phyloP scores from a whole-genome alignment of 2,888 invertebrate species.

The Athetis lepigone region DNA sequence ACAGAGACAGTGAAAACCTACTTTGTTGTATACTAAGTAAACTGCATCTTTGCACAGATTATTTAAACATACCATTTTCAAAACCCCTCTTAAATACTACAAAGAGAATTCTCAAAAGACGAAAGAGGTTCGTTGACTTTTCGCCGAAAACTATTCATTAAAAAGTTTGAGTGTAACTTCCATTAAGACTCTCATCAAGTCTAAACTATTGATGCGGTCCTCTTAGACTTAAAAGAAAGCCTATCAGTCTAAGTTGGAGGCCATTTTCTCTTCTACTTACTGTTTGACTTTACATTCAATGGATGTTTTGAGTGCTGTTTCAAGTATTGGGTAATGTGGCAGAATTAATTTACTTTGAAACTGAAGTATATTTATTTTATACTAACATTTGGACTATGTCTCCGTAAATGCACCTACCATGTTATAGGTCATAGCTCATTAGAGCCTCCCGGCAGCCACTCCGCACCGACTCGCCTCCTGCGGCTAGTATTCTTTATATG shows the following conservation, averaged over 20 bases:
- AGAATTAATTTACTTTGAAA: too few relatives aligned
- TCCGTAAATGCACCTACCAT: too few relatives aligned
- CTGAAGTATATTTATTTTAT: too few relatives aligned
- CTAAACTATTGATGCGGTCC: slow-evolving; percentile 52
- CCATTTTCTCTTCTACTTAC: slow-evolving; percentile 41
- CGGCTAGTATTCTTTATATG: too few relatives aligned
- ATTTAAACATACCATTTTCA: slow-evolving; percentile 14
- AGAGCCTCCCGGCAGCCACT: too few relatives aligned
- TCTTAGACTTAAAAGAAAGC: slow-evolving; percentile 43
- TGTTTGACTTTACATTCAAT: slow-evolving; percentile 41
- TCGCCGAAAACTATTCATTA: slow-evolving; percentile 70
- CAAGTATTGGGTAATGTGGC: too few relatives aligned
- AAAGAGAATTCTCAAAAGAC: slow-evolving; percentile 47
- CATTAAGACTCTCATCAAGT: slow-evolving; percentile 58
- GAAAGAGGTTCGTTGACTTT: slow-evolving; percentile 56
- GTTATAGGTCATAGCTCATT: too few relatives aligned
- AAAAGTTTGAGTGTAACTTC: slow-evolving; percentile 66
- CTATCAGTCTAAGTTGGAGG: slow-evolving; percentile 33
- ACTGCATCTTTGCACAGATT: background rate
- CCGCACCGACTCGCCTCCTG: too few relatives aligned
- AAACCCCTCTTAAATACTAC: slow-evolving; percentile 46
- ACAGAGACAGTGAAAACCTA: too few relatives aligned
- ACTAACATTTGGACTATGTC: too few relatives aligned
- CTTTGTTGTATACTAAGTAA: too few relatives aligned
- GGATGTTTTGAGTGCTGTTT: slow-evolving; percentile 1